Base-by-base conservation (phyloP, 1,140 invertebrate species). In the Drosophila murphyi region DNA sequence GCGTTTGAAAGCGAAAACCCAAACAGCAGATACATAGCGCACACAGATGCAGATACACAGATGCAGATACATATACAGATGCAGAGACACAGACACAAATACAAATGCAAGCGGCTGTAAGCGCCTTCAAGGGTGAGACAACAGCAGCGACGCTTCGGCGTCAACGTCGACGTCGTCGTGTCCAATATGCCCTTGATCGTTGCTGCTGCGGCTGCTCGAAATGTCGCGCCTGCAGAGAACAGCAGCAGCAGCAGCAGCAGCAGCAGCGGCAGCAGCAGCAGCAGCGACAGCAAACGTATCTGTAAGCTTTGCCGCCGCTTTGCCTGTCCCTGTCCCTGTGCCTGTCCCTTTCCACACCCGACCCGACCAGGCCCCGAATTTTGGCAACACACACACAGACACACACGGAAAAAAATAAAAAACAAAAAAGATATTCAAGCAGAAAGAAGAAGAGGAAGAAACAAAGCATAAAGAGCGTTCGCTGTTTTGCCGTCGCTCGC, bases 1-100 rank as follows among this genome's bases (percentile, higher is more conserved):
- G 71, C 75, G 72, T 90, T 90, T 90, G 87, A 90, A 90, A 90
- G 87, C 87, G 87, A 90, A 90, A 90, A 90, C 81, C 82, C 43
- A 47, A 41, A 71, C 68, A 67, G 61, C 60, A 88, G 67, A 83
- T 72, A 80, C 62, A 70, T 48, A 76, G 60, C 56, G 71, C 5
- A 48, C 52, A 59, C 61, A 56, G 59, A 72, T 60, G 71, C 61
- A 67, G 75, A 78, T 72, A 80, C 62, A 70, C 51, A 76, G 60
- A 20, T 20, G 20, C 56, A 71, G 7, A 48, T 50, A 59, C 61
- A 56, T 54, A 72, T 60, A 73, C 61, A 67, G 75, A 78, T 78
- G 61, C 60, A 88, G 67, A 83, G 70, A 80, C 62, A 70, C 51
- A 73, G 60, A 48, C 52, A 59, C 61, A 56, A 55, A 72, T 60